Conservation (phyloP, 2,888 invertebrate species). For the Toxonevra muliebris region DNA sequence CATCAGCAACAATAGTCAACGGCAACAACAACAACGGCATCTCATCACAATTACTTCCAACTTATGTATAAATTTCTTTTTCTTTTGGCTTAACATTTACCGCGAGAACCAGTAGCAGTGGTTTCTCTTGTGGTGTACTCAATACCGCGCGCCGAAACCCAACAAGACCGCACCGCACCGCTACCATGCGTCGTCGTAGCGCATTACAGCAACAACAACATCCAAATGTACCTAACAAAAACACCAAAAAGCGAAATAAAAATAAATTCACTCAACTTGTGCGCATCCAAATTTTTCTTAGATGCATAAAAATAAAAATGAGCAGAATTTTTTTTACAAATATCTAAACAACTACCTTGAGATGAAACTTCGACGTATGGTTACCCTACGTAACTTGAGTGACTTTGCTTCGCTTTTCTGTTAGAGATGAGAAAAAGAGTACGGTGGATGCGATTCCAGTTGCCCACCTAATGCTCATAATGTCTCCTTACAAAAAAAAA, state of each 20-base stretch:
- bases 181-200: not conserved
- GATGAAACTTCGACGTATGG: too few relatives aligned
- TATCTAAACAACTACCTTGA: too few relatives aligned
- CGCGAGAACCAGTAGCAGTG: conserved; percentile 66
- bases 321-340: too few relatives aligned
- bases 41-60: conserved; percentile 1
- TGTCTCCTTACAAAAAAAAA: too few relatives aligned
- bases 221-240: conserved; percentile 24
- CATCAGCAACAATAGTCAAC: conserved; percentile 21
- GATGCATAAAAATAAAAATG: too few relatives aligned
- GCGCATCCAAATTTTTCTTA: conserved; percentile 12
- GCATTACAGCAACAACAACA: conserved; percentile 30
- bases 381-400: too few relatives aligned
- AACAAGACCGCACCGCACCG: conserved; percentile 39
- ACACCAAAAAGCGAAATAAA: conserved; percentile 41
- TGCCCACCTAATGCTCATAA: too few relatives aligned
- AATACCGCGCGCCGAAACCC: conserved; percentile 47
- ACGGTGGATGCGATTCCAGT: too few relatives aligned
- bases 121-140: conserved; percentile 62
- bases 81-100: conserved; percentile 61
- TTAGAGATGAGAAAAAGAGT: too few relatives aligned
- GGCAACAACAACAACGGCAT: conserved; percentile 14
- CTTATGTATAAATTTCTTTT: conserved; percentile 37
- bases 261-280: conserved; percentile 29
- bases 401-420: too few relatives aligned